phyloP scores from a whole-genome alignment of 2,797 vertebrate species.

The Esox masquinongy region DNA sequence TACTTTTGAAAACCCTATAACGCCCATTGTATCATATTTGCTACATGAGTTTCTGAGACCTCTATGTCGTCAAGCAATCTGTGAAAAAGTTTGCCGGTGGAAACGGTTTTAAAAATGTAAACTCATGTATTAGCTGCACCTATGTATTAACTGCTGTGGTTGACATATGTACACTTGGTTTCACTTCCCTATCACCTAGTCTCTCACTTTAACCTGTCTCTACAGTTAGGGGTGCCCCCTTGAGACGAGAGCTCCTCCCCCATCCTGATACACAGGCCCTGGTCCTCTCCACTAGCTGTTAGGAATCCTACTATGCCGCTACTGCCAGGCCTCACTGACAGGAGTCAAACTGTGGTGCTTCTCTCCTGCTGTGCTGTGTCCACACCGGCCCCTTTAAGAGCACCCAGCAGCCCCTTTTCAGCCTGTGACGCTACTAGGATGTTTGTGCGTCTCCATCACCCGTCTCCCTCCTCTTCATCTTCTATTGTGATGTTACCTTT shows the following conservation, averaged over 20 bases:
- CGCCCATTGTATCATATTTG: too few species aligned
- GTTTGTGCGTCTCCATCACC: conserved; percentile 10
- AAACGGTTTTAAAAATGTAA: too few species aligned
- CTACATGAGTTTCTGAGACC: too few species aligned
- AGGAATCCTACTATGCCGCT: not conserved
- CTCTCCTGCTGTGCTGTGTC: conserved; percentile 66
- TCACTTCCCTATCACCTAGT: conserved; percentile 20
- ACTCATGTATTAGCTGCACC: too few species aligned
- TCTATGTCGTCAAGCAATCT: too few species aligned
- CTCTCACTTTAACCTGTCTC: conserved; percentile 36
- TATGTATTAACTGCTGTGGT: too few species aligned
- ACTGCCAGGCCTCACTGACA: conserved; percentile 32
- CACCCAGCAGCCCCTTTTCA: conserved; percentile 68
- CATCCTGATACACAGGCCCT: not conserved
- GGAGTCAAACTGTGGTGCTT: conserved; percentile 63
- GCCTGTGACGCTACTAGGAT: not conserved
- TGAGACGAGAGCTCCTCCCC: conserved; percentile 33
- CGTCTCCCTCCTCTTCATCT: conserved; percentile 25
- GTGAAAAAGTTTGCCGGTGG: too few species aligned
- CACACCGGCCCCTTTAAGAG: conserved; percentile 72
- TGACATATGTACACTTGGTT: not conserved
- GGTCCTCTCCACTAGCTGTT: not conserved
- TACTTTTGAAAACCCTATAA: too few species aligned
- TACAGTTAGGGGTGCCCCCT: conserved; percentile 47
- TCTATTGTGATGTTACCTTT: not conserved